Base-by-base conservation (phyloP, 2,797 vertebrate genomes). In the Micrastur ruficollis region DNA sequence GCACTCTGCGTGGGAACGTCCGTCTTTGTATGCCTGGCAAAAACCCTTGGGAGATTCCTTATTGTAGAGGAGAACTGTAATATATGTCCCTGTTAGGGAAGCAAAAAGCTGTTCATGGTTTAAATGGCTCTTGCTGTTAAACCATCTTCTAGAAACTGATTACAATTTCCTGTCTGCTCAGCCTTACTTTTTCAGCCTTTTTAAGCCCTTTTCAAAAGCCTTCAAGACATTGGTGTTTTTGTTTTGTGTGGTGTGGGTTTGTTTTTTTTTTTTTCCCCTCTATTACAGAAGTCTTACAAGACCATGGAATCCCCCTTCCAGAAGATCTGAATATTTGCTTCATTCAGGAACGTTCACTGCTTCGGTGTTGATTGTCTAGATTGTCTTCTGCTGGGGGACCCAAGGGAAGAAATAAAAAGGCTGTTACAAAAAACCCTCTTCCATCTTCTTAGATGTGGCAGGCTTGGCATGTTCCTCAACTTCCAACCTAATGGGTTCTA, bases 1-100 rank as follows among this genome's bases (percentile, higher is more conserved):
- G 2, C 9, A 7, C 11, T 47, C 34, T 50, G 31, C 2, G 2
- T 3, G 29, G 65, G 46, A 58, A 9, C 0, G 0, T 23, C 1
- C 2, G 6, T 42, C 18, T 65, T 6, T 23, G n/a, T 22, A 0
- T 6, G 16, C 25, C 32, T 82, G 38, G 38, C 78, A 62, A 50
- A 49, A 58, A 9, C 9, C 56, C 26, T 53, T 7, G 18, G 46
- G 32, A 3, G 18, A 21, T 8, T 32, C 16, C 25, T 14, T 8
- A 2, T 26, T 36, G 46, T 73, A 50, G 32, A 27, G 44, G 56
- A 55, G 61, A 58, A 25, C 58, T 40, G 25, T 32, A 47, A 22
- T 17, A 2, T 4, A 1, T 19, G 4, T 18, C 6, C 38, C 32
- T 18, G 6, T 6, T 26, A 32, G 19, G 63, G 49, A 76, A 82